phyloP scores from a whole-genome alignment of 2,797 vertebrate genomes.

The Aphelocoma californica region DNA sequence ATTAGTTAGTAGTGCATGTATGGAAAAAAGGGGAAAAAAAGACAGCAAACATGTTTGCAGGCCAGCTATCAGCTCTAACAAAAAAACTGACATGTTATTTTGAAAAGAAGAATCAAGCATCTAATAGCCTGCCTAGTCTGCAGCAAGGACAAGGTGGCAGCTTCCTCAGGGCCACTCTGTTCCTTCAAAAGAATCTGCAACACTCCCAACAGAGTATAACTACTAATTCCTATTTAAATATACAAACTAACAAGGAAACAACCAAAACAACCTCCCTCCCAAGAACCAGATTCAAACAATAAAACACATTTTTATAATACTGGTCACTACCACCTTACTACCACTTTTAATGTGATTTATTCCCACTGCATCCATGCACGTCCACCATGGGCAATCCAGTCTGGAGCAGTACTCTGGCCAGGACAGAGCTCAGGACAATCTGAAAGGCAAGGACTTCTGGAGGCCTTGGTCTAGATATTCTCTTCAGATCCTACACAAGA shows the following conservation, averaged over 20 bases:
- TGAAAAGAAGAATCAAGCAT: background rate
- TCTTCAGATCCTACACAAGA: background rate
- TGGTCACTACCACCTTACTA: background rate
- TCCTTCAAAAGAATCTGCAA: background rate
- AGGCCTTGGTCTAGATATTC: background rate
- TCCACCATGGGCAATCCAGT: background rate
- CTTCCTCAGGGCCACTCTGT: background rate
- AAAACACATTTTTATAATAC: background rate
- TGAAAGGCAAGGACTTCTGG: background rate
- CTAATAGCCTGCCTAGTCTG: background rate
- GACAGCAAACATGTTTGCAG: background rate
- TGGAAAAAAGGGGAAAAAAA: background rate
- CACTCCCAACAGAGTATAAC: background rate
- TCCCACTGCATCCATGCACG: background rate
- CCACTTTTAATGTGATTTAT: background rate
- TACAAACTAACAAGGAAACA: background rate
- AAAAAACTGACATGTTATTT: rapidly evolving
- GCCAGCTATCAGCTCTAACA: background rate
- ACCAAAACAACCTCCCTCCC: background rate
- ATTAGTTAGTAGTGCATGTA: background rate
- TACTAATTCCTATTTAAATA: background rate
- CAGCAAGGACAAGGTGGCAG: background rate
- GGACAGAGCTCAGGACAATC: background rate
- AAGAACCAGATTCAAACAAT: background rate
- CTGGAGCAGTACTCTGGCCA: background rate